Evolutionary conservation across 2,888 invertebrate genomes (phyloP), one percentile per base, ranked within the genome.

Genomic region (Lathronympha strigana): DNA sequence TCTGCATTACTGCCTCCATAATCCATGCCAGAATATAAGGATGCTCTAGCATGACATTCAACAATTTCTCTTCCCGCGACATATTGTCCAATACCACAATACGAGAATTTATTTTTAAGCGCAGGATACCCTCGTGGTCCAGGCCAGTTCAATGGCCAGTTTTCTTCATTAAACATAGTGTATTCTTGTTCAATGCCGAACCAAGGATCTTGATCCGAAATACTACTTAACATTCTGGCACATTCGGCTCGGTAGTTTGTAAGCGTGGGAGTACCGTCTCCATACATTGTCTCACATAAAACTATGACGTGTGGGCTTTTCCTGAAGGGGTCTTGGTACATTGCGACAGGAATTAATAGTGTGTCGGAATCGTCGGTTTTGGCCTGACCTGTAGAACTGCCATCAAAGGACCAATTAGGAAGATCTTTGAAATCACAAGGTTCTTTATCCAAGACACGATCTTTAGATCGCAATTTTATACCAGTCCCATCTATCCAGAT

Each of bases 1-100:
- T 99, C 99, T n/a, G 98, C 99, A 86, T 99, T 99, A 54, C 96
- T 96, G 49, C 99, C 99, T 61, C 95, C 94, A 73, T 98, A 96
- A 76, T 96, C 96, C 76, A 99, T 93, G 43, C 99, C 99, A 61
- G 99, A 96, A 82, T 98, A 98, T 62, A 99, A 88, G 78, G 98
- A 98, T 9, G 98, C 93, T 71, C 91, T 81, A 0, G 92, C 86
- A 80, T 99, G 99, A 36, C 98, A 96, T 87, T 99, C 98, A 15
- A 97, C 97, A 70, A 99, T 95, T 81, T 99, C 98, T 68, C 99
- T 94, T 2, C 98, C 99, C 78, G 96, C 97, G 2, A 98, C 97
- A 84, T 96, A 96, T 61, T 98, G 97, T 8, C 99, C 99, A 6
- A 98, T 96, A 50, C 99, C 99, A 81, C 99, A 99, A 83, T 99